phyloP scores from a whole-genome alignment of 1,140 invertebrate genomes.

The Aleiodes sp. region DNA sequence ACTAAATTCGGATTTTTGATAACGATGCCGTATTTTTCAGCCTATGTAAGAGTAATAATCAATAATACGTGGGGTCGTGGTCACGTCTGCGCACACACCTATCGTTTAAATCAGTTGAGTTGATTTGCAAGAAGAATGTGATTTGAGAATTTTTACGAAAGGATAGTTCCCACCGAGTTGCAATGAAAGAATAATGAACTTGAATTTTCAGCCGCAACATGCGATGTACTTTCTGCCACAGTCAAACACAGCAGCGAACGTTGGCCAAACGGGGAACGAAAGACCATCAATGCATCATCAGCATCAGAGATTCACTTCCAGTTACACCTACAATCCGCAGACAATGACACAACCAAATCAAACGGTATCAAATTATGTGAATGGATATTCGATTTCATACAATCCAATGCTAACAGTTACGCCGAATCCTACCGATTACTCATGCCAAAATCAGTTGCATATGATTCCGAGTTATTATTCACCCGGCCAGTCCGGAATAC shows the following conservation, averaged over 20 bases:
- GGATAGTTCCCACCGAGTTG: no score
- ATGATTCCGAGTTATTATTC: constrained; percentile 59
- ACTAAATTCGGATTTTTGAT: no score
- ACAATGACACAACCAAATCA: constrained; percentile 60
- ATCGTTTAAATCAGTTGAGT: no score
- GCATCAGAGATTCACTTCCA: constrained; percentile 56
- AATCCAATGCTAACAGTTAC: constrained; percentile 57
- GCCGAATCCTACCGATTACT: constrained; percentile 52
- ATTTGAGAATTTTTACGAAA: no score
- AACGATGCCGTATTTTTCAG: no score
- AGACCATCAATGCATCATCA: constrained; percentile 55
- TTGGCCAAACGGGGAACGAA: no score
- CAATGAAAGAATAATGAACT: no score
- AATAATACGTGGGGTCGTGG: no score
- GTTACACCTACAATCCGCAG: constrained; percentile 61
- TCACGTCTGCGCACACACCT: no score
- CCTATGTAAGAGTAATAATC: no score
- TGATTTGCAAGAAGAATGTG: no score
- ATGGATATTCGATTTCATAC: constrained; percentile 58
- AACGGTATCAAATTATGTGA: constrained; percentile 59
- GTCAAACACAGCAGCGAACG: constrained; percentile 54
- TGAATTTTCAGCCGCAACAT: constrained; percentile 56
- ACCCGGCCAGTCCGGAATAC: constrained; percentile 54
- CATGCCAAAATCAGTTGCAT: constrained; percentile 58
- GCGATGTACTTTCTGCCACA: constrained; percentile 62